Evolutionary conservation across 2,888 invertebrate species (phyloP), one percentile per base, ranked within the genome.

Genomic region (Nemoura dubitans): DNA sequence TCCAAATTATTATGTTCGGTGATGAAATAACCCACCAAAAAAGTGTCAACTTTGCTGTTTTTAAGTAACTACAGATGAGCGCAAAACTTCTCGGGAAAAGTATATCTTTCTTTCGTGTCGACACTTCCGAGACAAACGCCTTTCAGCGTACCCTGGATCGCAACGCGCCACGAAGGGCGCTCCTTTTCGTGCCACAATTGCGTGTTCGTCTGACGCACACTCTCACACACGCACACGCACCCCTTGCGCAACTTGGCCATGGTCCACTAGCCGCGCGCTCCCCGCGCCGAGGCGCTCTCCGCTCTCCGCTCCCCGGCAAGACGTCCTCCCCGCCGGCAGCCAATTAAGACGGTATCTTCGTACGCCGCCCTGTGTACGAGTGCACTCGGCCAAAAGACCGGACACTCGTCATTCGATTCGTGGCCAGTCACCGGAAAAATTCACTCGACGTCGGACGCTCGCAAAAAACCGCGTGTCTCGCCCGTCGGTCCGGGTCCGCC

Each of bases 291-390:
- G 36, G 3, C 36, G 82, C 28, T 82, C n/a, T n/a, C n/a, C n/a
- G n/a, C n/a, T n/a, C n/a, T 36, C 36, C 5, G 3, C 36, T 36
- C 36, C 36, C 36, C 36, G 36, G 10, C 36, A 36, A 36, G 36
- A 36, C 36, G 36, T 10, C 10, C n/a, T n/a, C n/a, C n/a, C n/a
- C n/a, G n/a, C 36, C 5, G 36, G 5, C 36, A 36, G 36, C 83
- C 83, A 83, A 83, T 83, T 83, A 83, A 83, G 83, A 83, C n/a
- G 43, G n/a, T 83, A 30, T 83, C 83, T 43, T 25, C 42, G 36
- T 14, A 26, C n/a, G 78, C 26, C 83, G 7, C 29, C 81, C 81
- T 81, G 59, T 78, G 42, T 83, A 36, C 21, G 43, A 43, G 43
- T 83, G 29, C 83, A 43, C 25, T 83, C 83, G 27, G 30, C 83